Evolutionary conservation across 2,797 vertebrate species (phyloP), one percentile per base, ranked within the genome.

Genomic region (Mus spretus): DNA sequence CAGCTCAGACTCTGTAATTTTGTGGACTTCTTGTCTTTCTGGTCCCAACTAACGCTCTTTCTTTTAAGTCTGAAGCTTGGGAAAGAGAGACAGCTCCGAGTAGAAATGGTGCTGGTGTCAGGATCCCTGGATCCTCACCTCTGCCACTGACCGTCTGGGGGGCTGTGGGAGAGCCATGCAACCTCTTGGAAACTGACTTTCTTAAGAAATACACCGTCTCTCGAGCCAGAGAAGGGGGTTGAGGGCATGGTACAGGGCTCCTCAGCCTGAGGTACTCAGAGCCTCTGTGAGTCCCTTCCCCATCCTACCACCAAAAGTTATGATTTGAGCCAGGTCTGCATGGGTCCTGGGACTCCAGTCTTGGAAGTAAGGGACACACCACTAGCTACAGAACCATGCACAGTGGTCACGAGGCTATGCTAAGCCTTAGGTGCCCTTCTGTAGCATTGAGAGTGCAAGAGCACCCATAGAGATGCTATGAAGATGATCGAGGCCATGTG

Each of bases 111-210:
- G 6, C 26, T 90, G 61, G 55, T 1, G 0, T 8, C 67, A 75
- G 31, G 55, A 93, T 28, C 74, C 74, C 77, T 2, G 8, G 2
- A 11, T 74, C 65, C 75, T 78, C 57, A 57, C 0, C 26, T 37
- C 67, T 57, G 31, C 83, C 1, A 0, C 81, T 53, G 37, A 44
- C 77, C 81, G 61, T 59, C 72, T 92, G 9, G 37, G 81, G 80
- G 81, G 37, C 37, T n/a, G 22, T 78, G 8, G 53, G 37, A 79
- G 80, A 91, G 20, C 26, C 44, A 55, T 24, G 53, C 57, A 22
- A 67, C 34, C 17, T 65, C 94, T 92, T 57, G 72, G 89, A 84
- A 11, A 77, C 26, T 75, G 44, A 50, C 26, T 86, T 91, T 84
- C 50, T 67, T 44, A 77, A 55, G 57, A 40, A 53, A 83, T 72